Evolutionary conservation across 2,888 invertebrate genomes (phyloP), one percentile per base, ranked within the genome.

Genomic region (Campoplex nolae): DNA sequence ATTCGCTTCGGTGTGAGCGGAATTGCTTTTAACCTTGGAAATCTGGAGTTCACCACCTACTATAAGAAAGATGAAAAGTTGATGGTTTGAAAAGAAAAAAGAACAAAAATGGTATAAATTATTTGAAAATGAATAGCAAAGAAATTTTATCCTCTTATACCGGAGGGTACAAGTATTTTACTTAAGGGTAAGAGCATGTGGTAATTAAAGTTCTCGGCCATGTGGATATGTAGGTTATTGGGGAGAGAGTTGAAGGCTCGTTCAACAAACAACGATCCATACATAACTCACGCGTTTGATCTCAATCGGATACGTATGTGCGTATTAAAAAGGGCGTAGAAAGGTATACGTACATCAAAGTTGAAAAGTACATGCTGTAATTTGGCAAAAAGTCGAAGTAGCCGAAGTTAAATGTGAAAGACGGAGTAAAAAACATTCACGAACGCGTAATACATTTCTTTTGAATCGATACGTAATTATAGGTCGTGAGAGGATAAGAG

Each of bases 11-110:
- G 35, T 68, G 67, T 76, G 83, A 71, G 54, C 80, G 80, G 84
- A 84, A 87, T 84, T 81, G 86, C 81, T 84, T 86, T 76, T 82
- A 84, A 78, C 84, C 86, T 84, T 87, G 86, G 81, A 87, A 84
- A 87, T 87, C 84, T 77, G 80, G 58, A 86, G 77, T 83, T 81
- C 81, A 84, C 81, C 86, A 58, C 86, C 73, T 77, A 68, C 80
- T 85, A 84, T 77, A 67, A 73, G 62, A 23, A 84, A 80, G 68
- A 84, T 81, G 81, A 81, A 84, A 87, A 78, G 68, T 84, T 84
- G 74, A 78, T 81, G 73, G 74, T 81, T 68, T 38, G 32, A n/a
- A 32, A 56, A 48, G 42, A 42, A n/a, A 68, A 54, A 73, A 67
- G 35, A 73, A 35, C 67, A 48, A 73, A 48, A 62, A 65, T 65